A percentile compares a stretch with the other conserved stretches of the same genome.
Evolutionary conservation across 2,888 invertebrate genomes (phyloP).

Genomic region (Nasonia oneida): DNA sequence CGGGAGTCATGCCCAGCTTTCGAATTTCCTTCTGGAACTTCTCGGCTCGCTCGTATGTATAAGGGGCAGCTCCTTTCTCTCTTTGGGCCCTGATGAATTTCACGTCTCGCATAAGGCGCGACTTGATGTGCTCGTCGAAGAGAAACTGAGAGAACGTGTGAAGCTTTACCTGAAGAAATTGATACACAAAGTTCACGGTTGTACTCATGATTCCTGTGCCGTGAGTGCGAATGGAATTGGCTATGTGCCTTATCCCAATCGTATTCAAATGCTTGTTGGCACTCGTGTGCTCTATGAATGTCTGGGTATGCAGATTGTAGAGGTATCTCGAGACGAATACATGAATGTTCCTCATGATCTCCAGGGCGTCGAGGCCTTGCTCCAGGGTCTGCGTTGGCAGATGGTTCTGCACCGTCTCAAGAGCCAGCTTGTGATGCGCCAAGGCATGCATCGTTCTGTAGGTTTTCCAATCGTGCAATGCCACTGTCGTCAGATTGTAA

Average conservation of each 20-base stretch:
- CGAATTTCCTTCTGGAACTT: constrained; percentile 95
- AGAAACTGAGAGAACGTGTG: constrained; percentile 97
- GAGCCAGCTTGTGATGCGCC: constrained; percentile 90
- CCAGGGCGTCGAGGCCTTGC: constrained; percentile 97
- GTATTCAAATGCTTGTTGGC: constrained; percentile 97
- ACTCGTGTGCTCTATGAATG: constrained; percentile 95
- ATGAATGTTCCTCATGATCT: constrained; percentile 98
- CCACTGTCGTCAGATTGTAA: constrained; percentile 98
- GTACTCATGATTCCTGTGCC: constrained; percentile 98
- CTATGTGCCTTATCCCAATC: constrained; percentile 96
- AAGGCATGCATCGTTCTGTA: constrained; percentile 98
- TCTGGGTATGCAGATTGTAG: constrained; percentile 97
- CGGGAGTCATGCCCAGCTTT: constrained; percentile 90
- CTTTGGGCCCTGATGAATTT: constrained; percentile 84
- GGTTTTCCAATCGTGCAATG: constrained; percentile 98
- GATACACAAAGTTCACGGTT: constrained; percentile 95
- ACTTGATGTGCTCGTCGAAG: constrained; percentile 98
- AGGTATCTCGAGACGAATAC: constrained; percentile 95
- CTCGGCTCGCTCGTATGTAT: constrained; percentile 94
- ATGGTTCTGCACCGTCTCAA: constrained; percentile 93
- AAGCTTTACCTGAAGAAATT: constrained; percentile 95
- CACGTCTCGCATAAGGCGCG: constrained; percentile 93
- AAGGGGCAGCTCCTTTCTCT: constrained; percentile 87
- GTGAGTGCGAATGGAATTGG: constrained; percentile 97
- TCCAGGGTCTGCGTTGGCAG: constrained; percentile 97